Evolutionary conservation across 53 echinoderm and acorn worm species (phyloP).

Genomic region (Zoroaster sp.): DNA sequence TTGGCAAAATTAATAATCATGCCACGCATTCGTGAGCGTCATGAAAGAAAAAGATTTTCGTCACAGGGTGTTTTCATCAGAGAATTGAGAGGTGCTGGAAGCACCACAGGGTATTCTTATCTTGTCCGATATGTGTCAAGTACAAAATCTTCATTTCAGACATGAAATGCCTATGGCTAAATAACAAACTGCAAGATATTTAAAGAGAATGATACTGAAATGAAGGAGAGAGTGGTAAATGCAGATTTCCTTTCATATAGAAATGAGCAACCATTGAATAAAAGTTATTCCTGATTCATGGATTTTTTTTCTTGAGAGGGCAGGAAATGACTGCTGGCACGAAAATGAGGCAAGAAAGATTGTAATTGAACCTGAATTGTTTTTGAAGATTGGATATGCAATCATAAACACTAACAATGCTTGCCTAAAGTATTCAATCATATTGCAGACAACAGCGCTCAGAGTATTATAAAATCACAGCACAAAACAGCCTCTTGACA

Average conservation of each 20-base stretch:
- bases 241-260: not conserved
- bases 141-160: not conserved
- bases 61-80: not conserved
- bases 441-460: not conserved
- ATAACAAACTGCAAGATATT: not conserved
- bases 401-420: not conserved
- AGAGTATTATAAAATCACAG: not conserved
- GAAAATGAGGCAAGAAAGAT: not conserved
- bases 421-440: not conserved
- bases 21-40: not conserved
- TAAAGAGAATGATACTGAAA: not conserved
- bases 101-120: not conserved
- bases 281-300: not conserved
- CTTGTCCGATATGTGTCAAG: slow-evolving; percentile 19
- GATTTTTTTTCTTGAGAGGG: not conserved
- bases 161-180: not conserved
- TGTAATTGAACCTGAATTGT: not conserved
- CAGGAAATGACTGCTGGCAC: not conserved
- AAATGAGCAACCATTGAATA: not conserved
- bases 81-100: not conserved
- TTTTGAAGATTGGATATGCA: not conserved
- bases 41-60: slow-evolving; percentile 8
- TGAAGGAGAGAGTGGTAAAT: not conserved
- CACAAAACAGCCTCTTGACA: not conserved
- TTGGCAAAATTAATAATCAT: slow-evolving; percentile 14